Evolutionary conservation across 2,888 invertebrate species (phyloP).

Genomic region (Cheilosia vulpina): DNA sequence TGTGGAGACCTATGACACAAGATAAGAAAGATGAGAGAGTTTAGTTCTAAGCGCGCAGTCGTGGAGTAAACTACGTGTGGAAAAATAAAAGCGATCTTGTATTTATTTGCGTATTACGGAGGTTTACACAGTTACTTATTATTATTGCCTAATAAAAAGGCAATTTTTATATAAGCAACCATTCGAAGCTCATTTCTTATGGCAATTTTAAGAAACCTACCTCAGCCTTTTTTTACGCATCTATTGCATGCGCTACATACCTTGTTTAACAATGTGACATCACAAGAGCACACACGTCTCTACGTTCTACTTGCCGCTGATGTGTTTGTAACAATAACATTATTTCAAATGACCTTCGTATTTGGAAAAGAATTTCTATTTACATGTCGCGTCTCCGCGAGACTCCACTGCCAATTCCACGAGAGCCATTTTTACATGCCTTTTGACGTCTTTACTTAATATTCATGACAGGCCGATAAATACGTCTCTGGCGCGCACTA

Average conservation of each 20-base stretch:
- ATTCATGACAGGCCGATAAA: conserved; percentile 53
- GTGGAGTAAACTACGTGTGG: no score
- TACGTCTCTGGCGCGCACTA: conserved; percentile 39
- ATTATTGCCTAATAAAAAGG: no score
- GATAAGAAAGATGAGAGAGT: no score
- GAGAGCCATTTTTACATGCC: conserved; percentile 10
- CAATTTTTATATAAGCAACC: no score
- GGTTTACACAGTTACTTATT: no score
- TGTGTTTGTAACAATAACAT: conserved; percentile 51
- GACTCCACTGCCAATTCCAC: conserved; percentile 1
- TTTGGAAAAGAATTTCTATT: conserved; percentile 41
- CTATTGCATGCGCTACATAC: not conserved
- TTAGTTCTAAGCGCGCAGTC: no score
- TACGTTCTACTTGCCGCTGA: conserved; percentile 1
- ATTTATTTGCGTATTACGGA: no score
- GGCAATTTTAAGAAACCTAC: not conserved
- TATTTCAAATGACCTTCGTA: conserved; percentile 58
- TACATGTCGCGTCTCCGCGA: conserved; percentile 25
- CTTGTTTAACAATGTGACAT: conserved; percentile 44
- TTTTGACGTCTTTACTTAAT: conserved; percentile 41
- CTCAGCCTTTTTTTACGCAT: not conserved
- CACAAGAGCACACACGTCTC: conserved; percentile 42
- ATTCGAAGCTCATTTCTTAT: no score
- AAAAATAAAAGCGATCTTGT: no score
- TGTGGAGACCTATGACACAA: no score